Conservation (phyloP, 2,888 invertebrate species). For the Chironomus riparius region DNA sequence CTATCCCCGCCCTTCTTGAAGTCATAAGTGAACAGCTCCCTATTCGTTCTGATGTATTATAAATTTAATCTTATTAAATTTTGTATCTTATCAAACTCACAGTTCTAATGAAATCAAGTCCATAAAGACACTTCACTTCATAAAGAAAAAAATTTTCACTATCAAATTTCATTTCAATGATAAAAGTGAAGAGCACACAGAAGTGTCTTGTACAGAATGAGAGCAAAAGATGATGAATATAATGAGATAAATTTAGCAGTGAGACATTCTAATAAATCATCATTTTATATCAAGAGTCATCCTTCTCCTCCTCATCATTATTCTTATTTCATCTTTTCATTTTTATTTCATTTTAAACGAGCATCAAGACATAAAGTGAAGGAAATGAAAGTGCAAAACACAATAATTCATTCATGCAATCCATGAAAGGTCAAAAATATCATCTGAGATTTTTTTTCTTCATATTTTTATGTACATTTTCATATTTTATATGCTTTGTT, state of each 20-base stretch:
- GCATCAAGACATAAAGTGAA: not conserved
- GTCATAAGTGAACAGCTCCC: no score
- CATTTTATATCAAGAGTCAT: not conserved
- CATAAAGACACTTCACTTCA: no score
- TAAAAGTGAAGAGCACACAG: no score
- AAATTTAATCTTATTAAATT: no score
- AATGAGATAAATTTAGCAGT: not conserved
- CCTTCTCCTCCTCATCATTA: not conserved
- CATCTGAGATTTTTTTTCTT: not conserved
- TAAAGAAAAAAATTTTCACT: no score
- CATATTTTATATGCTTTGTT: not conserved
- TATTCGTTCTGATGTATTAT: no score
- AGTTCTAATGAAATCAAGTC: no score
- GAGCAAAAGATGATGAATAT: not conserved
- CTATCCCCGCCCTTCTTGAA: no score
- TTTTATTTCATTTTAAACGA: not conserved
- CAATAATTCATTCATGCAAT: not conserved
- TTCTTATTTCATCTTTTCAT: not conserved
- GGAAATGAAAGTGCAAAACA: no score
- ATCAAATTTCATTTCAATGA: no score
- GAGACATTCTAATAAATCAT: constrained; percentile 3
- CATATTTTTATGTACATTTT: not conserved
- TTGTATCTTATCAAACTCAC: no score
- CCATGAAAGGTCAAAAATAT: not conserved
- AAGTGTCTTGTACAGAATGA: not conserved